Evolutionary conservation across 1,140 invertebrate genomes (phyloP).

Genomic region (Diorhabda carinulata): DNA sequence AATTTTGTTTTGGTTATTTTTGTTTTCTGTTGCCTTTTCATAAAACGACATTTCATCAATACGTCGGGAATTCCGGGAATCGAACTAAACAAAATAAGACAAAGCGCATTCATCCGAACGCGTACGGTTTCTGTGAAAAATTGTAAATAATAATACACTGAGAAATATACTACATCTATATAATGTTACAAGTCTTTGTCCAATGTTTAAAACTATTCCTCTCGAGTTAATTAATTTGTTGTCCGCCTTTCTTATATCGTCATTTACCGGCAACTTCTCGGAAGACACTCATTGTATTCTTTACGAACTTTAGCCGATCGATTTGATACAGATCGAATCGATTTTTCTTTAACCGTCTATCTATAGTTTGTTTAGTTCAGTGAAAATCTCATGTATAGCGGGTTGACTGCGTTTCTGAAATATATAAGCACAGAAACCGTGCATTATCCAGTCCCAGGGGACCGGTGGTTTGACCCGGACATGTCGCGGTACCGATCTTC

Average conservation of each 20-base stretch:
- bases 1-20: constrained; percentile 12
- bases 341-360: background rate
- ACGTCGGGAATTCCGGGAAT: constrained; percentile 6
- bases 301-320: background rate
- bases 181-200: background rate
- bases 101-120: background rate
- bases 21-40: background rate
- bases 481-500: too few relatives aligned
- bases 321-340: background rate
- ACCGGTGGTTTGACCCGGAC: too few relatives aligned
- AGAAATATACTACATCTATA: too few relatives aligned
- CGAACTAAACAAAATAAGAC: background rate
- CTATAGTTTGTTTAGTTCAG: too few relatives aligned
- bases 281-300: background rate
- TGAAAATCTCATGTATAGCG: too few relatives aligned
- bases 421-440: too few relatives aligned
- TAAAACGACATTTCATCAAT: background rate
- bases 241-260: background rate
- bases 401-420: too few relatives aligned
- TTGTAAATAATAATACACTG: background rate
- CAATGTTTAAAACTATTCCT: background rate
- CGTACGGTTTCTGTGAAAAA: background rate
- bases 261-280: background rate
- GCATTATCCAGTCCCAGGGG: too few relatives aligned
- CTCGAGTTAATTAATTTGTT: background rate